phyloP scores from a whole-genome alignment of 2,888 invertebrate genomes.

The Vesta saturnalis region DNA sequence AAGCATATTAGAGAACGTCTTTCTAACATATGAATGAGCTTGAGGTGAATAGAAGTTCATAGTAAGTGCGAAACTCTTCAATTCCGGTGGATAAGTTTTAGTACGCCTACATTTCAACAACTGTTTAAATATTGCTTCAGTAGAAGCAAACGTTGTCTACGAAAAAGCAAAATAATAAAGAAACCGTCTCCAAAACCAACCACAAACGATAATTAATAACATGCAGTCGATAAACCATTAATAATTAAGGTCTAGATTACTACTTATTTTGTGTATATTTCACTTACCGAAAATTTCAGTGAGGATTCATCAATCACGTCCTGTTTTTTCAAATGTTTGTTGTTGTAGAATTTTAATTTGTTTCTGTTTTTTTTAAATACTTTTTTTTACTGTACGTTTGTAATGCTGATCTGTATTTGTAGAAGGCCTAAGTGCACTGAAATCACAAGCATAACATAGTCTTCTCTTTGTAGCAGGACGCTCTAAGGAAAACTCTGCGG shows the following conservation, averaged over 20 bases:
- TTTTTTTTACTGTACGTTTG: neutral
- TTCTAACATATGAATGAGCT: constrained; percentile 42
- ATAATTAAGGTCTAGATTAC: too few relatives aligned
- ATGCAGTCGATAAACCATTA: neutral
- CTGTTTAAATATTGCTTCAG: too few relatives aligned
- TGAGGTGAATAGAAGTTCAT: too few relatives aligned
- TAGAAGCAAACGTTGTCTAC: neutral
- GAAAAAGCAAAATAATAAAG: neutral
- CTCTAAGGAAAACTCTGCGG: neutral
- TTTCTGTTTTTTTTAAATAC: neutral
- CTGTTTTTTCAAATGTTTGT: neutral
- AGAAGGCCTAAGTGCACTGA: neutral
- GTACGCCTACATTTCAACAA: neutral
- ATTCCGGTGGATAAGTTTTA: constrained; percentile 4
- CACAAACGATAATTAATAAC: neutral
- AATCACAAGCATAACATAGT: neutral
- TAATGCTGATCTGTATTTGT: neutral
- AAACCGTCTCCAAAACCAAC: neutral
- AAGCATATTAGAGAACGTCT: constrained; percentile 42
- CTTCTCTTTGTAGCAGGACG: neutral
- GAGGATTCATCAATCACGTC: neutral
- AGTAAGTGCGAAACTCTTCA: constrained; percentile 24
- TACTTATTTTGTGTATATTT: neutral
- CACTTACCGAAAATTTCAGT: constrained; percentile 3
- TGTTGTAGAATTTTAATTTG: neutral